Evolutionary conservation across 2,797 vertebrate genomes (phyloP).

Genomic region (Gambusia yucatana): DNA sequence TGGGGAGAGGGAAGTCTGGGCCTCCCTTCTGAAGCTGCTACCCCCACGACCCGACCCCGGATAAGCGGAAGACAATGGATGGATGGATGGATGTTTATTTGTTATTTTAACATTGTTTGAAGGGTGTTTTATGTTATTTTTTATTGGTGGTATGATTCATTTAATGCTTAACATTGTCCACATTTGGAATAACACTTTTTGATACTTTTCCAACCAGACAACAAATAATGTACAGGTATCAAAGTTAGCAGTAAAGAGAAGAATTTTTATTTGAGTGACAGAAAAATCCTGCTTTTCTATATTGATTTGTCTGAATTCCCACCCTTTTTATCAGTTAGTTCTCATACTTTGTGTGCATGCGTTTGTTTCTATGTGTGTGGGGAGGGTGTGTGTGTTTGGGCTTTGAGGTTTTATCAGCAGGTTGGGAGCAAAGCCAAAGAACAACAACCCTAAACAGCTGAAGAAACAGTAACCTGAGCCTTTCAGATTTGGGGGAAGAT

Average conservation of each 20-base stretch:
- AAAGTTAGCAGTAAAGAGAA: background rate
- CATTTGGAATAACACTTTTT: background rate
- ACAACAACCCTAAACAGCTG: constrained; percentile 82
- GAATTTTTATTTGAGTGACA: background rate
- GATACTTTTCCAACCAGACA: background rate
- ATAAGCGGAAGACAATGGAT: no score
- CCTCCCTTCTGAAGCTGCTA: no score
- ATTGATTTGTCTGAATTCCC: constrained; percentile 25
- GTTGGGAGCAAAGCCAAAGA: constrained; percentile 69
- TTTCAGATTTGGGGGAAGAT: constrained; percentile 35
- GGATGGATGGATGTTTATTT: no score
- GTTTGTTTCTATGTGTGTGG: background rate
- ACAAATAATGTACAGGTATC: background rate
- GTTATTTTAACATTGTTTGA: background rate
- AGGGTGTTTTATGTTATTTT: background rate
- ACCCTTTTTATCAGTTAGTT: constrained; percentile 30
- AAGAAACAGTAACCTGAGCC: constrained; percentile 82
- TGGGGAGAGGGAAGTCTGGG: no score
- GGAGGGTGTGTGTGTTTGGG: constrained; percentile 52
- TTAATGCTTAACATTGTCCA: background rate
- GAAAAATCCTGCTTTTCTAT: constrained; percentile 1
- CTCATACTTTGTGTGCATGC: constrained; percentile 40
- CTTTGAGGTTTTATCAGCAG: constrained; percentile 65
- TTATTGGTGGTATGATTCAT: background rate
- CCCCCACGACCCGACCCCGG: no score